Evolutionary conservation across 2,888 invertebrate species (phyloP).

Genomic region (Luffia ferchaultella): DNA sequence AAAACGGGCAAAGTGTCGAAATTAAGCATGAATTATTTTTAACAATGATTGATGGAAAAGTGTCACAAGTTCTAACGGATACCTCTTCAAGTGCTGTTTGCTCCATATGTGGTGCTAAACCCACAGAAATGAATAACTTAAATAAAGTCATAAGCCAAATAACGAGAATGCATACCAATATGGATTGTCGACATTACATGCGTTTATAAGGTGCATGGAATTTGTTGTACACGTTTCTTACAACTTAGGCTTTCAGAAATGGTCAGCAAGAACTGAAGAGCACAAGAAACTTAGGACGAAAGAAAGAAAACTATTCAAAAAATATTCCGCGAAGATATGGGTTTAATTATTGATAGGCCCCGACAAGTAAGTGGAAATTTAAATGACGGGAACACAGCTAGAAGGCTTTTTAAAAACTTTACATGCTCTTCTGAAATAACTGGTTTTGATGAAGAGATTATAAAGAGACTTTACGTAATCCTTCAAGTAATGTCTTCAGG

Average conservation of each 20-base stretch:
- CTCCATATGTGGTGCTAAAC: constrained; percentile 14
- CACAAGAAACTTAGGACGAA: constrained; percentile 1
- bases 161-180: constrained; percentile 13
- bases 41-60: constrained; percentile 19
- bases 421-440: constrained; percentile 12
- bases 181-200: constrained; percentile 17
- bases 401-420: constrained; percentile 11
- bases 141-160: constrained; percentile 9
- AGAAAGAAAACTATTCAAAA: not conserved
- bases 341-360: constrained; percentile 6
- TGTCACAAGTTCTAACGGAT: constrained; percentile 13
- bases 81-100: constrained; percentile 9
- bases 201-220: constrained; percentile 9
- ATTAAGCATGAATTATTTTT: constrained; percentile 18
- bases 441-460: constrained; percentile 4
- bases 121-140: constrained; percentile 15
- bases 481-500: constrained; percentile 8
- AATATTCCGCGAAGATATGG: not conserved
- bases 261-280: constrained; percentile 3
- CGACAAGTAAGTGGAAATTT: constrained; percentile 2
- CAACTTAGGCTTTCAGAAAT: constrained; percentile 6
- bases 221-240: too few relatives aligned
- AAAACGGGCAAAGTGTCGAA: constrained; percentile 9
- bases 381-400: constrained; percentile 10
- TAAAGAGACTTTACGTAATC: constrained; percentile 5